phyloP scores from a whole-genome alignment of 2,888 invertebrate species.

The Papilio protenor region DNA sequence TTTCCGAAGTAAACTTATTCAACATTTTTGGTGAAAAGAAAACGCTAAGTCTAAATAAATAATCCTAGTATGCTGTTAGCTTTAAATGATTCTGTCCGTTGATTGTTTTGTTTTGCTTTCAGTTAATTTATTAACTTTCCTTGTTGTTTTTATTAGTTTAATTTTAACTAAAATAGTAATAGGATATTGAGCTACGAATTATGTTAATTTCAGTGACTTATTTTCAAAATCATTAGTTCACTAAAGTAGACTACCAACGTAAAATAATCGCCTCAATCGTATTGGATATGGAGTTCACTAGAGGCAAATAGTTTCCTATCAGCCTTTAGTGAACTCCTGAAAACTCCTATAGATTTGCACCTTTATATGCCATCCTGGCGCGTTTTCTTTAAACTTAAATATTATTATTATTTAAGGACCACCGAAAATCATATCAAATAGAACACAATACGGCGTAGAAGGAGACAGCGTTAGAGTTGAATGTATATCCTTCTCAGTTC shows the following conservation, averaged over 20 bases:
- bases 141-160: conserved; percentile 8
- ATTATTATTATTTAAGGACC: conserved; percentile 77
- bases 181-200: background rate
- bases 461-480: conserved; percentile 92
- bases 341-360: background rate
- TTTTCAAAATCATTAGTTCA: background rate
- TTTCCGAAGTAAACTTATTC: background rate
- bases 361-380: background rate
- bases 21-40: background rate
- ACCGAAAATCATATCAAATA: conserved; percentile 92
- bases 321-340: background rate
- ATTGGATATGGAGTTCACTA: background rate
- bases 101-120: conserved; percentile 28
- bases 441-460: conserved; percentile 92
- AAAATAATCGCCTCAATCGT: background rate
- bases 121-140: conserved; percentile 33
- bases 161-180: background rate
- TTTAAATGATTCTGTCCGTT: conserved; percentile 30
- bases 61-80: conserved; percentile 28
- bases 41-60: conserved; percentile 32
- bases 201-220: background rate
- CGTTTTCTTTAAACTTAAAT: background rate
- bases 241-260: background rate
- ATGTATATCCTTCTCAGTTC: conserved; percentile 95
- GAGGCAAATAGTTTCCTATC: background rate